Conservation (phyloP, 1,140 invertebrate genomes). For the Pachyrhynchus sulphureomaculatus region DNA sequence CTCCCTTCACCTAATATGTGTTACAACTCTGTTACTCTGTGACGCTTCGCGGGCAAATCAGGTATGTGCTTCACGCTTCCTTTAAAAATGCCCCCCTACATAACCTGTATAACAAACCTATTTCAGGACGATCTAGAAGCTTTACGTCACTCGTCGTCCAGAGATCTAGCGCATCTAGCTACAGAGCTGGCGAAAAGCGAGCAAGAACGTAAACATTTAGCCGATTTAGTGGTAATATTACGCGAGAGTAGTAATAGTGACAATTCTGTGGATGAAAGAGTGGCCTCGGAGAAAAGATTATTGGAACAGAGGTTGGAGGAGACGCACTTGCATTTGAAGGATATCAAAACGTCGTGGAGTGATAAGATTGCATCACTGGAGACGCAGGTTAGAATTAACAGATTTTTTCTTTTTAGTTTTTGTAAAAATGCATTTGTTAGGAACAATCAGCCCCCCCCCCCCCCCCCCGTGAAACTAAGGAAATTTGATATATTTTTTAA, state of each 20-base stretch:
- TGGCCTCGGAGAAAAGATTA: constrained; percentile 62
- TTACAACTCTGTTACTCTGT: background rate
- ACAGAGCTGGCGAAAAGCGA: constrained; percentile 62
- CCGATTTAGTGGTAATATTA: constrained; percentile 66
- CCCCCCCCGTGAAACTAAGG: no score
- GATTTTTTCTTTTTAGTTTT: constrained; percentile 21
- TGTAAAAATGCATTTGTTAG: no score
- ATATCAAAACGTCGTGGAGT: constrained; percentile 88
- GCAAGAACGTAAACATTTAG: constrained; percentile 63
- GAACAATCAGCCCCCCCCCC: no score
- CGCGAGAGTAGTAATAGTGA: constrained; percentile 59
- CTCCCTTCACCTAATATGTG: background rate
- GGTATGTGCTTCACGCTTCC: constrained; percentile 43
- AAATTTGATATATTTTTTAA: no score
- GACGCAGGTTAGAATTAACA: constrained; percentile 77
- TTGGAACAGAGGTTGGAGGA: constrained; percentile 79
- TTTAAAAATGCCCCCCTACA: background rate
- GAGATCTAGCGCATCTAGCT: constrained; percentile 61
- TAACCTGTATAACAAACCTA: background rate
- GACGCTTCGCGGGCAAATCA: constrained; percentile 23
- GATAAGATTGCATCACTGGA: constrained; percentile 82
- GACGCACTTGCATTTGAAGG: constrained; percentile 77
- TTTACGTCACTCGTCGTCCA: constrained; percentile 62
- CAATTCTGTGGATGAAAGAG: constrained; percentile 60
- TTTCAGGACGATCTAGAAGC: constrained; percentile 69